These are phyloP conservation scores for Uria aalge DNA, from an alignment of 2,113 vertebrate species.

Conservation along the genomic window DNA sequence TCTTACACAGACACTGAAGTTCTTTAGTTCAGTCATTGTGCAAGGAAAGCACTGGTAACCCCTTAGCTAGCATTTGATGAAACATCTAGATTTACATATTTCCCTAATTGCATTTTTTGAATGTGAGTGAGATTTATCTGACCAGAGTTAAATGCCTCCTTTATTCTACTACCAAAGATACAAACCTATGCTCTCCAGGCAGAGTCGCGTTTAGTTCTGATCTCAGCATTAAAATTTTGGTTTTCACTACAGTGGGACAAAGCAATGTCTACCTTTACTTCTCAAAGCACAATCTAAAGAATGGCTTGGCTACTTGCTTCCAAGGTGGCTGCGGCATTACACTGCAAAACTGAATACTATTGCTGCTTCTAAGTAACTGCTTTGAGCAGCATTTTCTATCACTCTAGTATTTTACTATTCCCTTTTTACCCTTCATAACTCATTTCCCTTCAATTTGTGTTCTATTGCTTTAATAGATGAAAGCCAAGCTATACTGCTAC, in stretches of 20 bases:
- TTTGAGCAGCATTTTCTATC: slow-evolving; percentile 21
- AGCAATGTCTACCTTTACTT: slow-evolving; percentile 42
- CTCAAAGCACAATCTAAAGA: slow-evolving; percentile 45
- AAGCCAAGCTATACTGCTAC: slow-evolving; percentile 54
- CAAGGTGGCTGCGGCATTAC: slow-evolving; percentile 49
- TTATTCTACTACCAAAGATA: slow-evolving; percentile 72
- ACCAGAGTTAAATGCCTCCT: slow-evolving; percentile 75
- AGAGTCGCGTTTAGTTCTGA: slow-evolving; percentile 37
- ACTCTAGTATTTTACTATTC: neutral
- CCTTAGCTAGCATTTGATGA: slow-evolving; percentile 80
- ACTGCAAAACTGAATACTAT: slow-evolving; percentile 19
- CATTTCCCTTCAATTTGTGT: slow-evolving; percentile 19
- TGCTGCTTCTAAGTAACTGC: slow-evolving; percentile 16
- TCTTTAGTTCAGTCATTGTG: slow-evolving; percentile 86
- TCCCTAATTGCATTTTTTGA: slow-evolving; percentile 82
- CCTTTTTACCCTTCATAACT: slow-evolving; percentile 29
- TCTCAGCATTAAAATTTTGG: neutral
- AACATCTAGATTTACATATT: slow-evolving; percentile 87
- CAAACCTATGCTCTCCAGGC: slow-evolving; percentile 35
- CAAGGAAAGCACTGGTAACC: slow-evolving; percentile 76
- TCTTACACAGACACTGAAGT: slow-evolving; percentile 82
- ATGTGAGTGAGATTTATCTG: slow-evolving; percentile 78
- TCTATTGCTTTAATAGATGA: slow-evolving; percentile 36
- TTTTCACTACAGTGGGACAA: slow-evolving; percentile 23
- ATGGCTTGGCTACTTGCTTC: slow-evolving; percentile 3